phyloP scores from a whole-genome alignment of 2,888 invertebrate species.

The Nymphalis urticae region DNA sequence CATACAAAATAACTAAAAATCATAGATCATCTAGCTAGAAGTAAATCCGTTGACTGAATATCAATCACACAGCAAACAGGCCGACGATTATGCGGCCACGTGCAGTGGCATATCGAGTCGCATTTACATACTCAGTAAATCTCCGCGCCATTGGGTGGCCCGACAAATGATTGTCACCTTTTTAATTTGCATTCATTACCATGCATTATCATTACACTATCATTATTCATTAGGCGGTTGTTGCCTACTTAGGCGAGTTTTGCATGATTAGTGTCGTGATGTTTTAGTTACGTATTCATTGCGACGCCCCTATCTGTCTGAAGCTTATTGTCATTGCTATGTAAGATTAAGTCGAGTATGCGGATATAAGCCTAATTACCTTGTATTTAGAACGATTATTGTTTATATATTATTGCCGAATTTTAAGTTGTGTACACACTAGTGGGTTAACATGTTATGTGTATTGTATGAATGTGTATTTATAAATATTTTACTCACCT shows the following conservation, averaged over 20 bases:
- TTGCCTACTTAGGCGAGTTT: slow-evolving; percentile 59
- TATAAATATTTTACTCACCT: slow-evolving; percentile 57
- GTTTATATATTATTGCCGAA: background rate
- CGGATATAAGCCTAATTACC: slow-evolving; percentile 40
- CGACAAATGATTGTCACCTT: slow-evolving; percentile 76
- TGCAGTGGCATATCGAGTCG: slow-evolving; percentile 68
- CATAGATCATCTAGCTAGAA: slow-evolving; percentile 23
- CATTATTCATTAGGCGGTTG: slow-evolving; percentile 54
- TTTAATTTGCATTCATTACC: slow-evolving; percentile 78
- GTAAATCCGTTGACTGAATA: slow-evolving; percentile 48
- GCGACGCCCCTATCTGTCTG: slow-evolving; percentile 52
- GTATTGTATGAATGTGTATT: slow-evolving; percentile 4
- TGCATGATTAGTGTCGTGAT: slow-evolving; percentile 67
- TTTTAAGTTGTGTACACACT: background rate
- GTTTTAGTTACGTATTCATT: slow-evolving; percentile 61
- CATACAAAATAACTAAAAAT: background rate
- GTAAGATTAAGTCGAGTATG: slow-evolving; percentile 44
- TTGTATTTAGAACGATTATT: slow-evolving; percentile 29
- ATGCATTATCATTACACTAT: slow-evolving; percentile 49
- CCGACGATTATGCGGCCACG: slow-evolving; percentile 65
- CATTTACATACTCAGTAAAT: slow-evolving; percentile 69
- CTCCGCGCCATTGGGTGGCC: slow-evolving; percentile 68
- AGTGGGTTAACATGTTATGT: background rate
- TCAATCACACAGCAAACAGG: slow-evolving; percentile 65
- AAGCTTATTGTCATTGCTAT: slow-evolving; percentile 46